Percentiles rank a stretch among this genome's conserved stretches.
phyloP scores from a whole-genome alignment of 2,888 invertebrate genomes.

The Carpatolechia fugitivella region DNA sequence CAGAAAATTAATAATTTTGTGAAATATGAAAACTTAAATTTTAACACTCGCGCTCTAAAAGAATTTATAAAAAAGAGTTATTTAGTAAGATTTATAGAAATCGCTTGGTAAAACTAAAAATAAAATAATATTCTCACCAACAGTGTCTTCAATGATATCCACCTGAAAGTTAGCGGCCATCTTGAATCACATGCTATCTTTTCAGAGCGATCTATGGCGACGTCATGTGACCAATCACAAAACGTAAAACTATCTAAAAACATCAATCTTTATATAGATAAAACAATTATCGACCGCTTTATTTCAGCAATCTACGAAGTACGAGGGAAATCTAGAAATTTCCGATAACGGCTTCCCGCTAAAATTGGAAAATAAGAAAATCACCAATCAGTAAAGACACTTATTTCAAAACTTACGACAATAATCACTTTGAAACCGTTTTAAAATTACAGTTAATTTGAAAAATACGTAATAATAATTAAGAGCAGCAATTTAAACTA shows the following conservation, averaged over 20 bases:
- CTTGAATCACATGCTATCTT: slow-evolving; percentile 71
- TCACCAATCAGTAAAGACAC: slow-evolving; percentile 37
- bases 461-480: slow-evolving; percentile 16
- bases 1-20: too few relatives aligned
- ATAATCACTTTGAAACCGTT: background rate
- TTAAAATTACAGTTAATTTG: slow-evolving; percentile 13
- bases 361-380: slow-evolving; percentile 33
- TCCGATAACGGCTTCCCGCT: slow-evolving; percentile 33
- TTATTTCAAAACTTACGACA: slow-evolving; percentile 22
- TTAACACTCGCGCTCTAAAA: too few relatives aligned
- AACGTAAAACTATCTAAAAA: slow-evolving; percentile 30
- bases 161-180: slow-evolving; percentile 59
- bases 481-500: slow-evolving; percentile 27
- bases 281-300: slow-evolving; percentile 24
- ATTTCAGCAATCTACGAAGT: background rate
- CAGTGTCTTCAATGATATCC: slow-evolving; percentile 38
- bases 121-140: too few relatives aligned
- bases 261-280: slow-evolving; percentile 21
- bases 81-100: too few relatives aligned
- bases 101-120: too few relatives aligned
- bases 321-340: background rate
- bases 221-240: slow-evolving; percentile 71
- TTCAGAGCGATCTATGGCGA: slow-evolving; percentile 39
- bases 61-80: too few relatives aligned
- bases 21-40: too few relatives aligned